These are phyloP conservation scores for Brevimyrus niger DNA, from an alignment of 2,113 vertebrate genomes.

Conservation along the genomic window DNA sequence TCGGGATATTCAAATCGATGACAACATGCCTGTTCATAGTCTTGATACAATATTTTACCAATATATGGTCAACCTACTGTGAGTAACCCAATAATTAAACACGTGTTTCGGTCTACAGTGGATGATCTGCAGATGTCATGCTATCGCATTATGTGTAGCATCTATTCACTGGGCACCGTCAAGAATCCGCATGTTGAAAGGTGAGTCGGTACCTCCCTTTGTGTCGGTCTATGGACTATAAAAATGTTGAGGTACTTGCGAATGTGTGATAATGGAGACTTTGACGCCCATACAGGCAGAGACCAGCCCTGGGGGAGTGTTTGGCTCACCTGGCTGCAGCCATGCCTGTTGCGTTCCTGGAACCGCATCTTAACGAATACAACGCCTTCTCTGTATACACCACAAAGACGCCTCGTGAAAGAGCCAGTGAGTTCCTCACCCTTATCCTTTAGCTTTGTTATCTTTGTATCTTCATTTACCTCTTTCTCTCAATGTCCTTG, in stretches of 20 bases:
- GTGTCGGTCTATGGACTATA: not conserved
- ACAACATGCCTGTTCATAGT: not conserved
- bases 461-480: not conserved
- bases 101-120: constrained; percentile 53
- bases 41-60: not conserved
- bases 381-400: constrained; percentile 88
- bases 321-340: constrained; percentile 82
- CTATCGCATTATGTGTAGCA: constrained; percentile 87
- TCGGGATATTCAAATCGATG: not conserved
- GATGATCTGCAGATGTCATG: constrained; percentile 91
- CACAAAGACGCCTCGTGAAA: constrained; percentile 83
- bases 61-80: not conserved
- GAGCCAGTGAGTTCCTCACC: constrained; percentile 69
- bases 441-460: not conserved
- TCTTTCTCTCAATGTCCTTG: not conserved
- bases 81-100: not conserved
- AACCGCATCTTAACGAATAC: constrained; percentile 76
- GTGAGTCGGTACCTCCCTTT: constrained; percentile 44
- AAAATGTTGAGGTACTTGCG: not conserved
- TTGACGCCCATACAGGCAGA: constrained; percentile 57
- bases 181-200: constrained; percentile 83
- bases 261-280: not conserved
- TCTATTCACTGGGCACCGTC: constrained; percentile 88
- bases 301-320: constrained; percentile 85
- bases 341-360: constrained; percentile 86